Evolutionary conservation across 2,797 vertebrate genomes (phyloP).

Genomic region (Acridotheres tristis): DNA sequence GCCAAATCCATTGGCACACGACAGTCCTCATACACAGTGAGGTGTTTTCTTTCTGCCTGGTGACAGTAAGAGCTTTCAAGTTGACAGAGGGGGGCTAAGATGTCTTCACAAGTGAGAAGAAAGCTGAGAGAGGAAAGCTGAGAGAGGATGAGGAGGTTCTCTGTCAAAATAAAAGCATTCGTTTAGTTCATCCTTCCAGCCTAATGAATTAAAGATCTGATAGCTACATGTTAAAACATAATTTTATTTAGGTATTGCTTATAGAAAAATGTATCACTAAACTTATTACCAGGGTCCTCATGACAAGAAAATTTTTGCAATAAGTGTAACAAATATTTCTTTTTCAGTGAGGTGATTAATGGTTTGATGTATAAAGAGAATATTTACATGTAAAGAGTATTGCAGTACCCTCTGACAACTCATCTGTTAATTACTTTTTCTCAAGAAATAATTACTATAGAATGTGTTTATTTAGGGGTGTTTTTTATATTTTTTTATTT

Average conservation of each 20-base stretch:
- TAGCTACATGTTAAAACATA: slow-evolving; percentile 39
- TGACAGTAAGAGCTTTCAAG: slow-evolving; percentile 79
- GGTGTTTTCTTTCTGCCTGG: slow-evolving; percentile 72
- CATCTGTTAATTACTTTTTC: background rate
- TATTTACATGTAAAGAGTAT: background rate
- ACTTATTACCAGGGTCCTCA: slow-evolving; percentile 9
- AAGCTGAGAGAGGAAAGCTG: slow-evolving; percentile 73
- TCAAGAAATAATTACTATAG: background rate
- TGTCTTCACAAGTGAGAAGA: slow-evolving; percentile 70
- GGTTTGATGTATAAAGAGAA: background rate
- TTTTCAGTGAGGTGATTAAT: background rate
- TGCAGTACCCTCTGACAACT: background rate
- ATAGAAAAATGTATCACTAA: slow-evolving; percentile 37
- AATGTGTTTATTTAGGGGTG: rapidly evolving
- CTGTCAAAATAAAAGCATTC: slow-evolving; percentile 77
- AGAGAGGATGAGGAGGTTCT: slow-evolving; percentile 55
- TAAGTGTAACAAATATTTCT: slow-evolving; percentile 10
- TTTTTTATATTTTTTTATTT: background rate
- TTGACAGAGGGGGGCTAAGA: slow-evolving; percentile 73
- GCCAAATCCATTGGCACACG: slow-evolving; percentile 74
- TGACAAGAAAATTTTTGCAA: slow-evolving; percentile 5
- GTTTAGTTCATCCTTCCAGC: slow-evolving; percentile 55
- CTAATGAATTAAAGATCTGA: slow-evolving; percentile 48
- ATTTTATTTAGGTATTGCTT: slow-evolving; percentile 55
- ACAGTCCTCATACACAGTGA: slow-evolving; percentile 63